Conservation (phyloP, 2,113 vertebrate genomes). For the Calcarius ornatus region DNA sequence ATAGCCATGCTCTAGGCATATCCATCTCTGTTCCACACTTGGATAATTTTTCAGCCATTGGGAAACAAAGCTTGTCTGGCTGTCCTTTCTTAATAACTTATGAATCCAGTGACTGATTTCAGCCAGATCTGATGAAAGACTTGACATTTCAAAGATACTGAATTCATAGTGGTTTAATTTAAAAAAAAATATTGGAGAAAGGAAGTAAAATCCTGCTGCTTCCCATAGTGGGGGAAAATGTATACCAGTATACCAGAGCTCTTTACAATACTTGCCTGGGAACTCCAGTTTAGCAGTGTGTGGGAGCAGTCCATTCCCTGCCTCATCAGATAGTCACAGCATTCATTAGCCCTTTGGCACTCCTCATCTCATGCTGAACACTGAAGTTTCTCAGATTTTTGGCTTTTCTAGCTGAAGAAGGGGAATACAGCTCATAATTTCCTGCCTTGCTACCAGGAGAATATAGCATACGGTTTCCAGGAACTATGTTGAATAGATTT, state of each 20-base stretch:
- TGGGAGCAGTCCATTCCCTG: background rate
- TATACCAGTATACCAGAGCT: rapidly evolving
- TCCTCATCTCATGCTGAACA: background rate
- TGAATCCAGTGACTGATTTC: background rate
- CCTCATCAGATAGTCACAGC: background rate
- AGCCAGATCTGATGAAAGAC: background rate
- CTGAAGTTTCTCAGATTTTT: background rate
- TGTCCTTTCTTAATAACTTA: background rate
- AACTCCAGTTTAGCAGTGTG: background rate
- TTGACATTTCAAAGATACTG: background rate
- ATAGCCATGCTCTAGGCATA: background rate
- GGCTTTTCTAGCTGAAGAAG: background rate
- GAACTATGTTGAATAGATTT: background rate
- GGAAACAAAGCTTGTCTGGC: background rate
- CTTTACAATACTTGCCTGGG: background rate
- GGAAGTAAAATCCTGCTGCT: background rate
- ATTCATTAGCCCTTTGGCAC: background rate
- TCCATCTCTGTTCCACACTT: background rate
- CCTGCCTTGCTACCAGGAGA: background rate
- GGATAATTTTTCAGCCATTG: background rate
- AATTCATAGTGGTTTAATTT: background rate
- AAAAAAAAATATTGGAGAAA: background rate
- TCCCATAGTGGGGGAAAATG: rapidly evolving
- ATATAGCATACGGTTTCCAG: background rate
- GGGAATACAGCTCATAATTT: background rate